These are phyloP conservation scores for Podarcis siculus DNA, from an alignment of 2,797 vertebrate species.

Conservation along the genomic window DNA sequence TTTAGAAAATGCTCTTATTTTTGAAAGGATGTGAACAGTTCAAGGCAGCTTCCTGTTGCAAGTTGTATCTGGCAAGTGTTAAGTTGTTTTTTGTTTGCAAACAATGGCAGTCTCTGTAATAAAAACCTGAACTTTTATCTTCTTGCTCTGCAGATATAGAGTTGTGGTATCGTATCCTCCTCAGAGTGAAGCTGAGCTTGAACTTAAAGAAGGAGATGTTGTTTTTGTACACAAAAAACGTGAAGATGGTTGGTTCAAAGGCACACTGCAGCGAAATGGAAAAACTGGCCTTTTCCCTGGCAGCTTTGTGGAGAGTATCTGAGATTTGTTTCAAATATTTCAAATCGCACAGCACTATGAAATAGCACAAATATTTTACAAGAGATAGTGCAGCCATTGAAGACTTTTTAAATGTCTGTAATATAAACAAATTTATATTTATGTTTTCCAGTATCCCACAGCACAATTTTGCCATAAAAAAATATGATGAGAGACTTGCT, in stretches of 20 bases:
- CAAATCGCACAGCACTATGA: conserved; percentile 53
- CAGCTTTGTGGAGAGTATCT: conserved; percentile 97
- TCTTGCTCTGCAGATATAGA: conserved; percentile 85
- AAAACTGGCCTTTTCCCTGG: conserved; percentile 97
- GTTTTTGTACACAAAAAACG: conserved; percentile 98
- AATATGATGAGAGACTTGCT: conserved; percentile 61
- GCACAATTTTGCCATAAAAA: conserved; percentile 65
- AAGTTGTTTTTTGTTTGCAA: not conserved
- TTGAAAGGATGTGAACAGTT: conserved; percentile 3
- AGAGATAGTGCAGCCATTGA: conserved; percentile 69
- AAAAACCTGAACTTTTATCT: not conserved
- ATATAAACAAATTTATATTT: conserved; percentile 55
- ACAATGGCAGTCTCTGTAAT: not conserved
- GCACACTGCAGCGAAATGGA: conserved; percentile 95
- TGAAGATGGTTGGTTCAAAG: conserved; percentile 99
- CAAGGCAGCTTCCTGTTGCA: not conserved
- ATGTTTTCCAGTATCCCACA: conserved; percentile 62
- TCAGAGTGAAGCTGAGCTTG: conserved; percentile 98
- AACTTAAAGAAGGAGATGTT: conserved; percentile 98
- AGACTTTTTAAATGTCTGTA: conserved; percentile 62
- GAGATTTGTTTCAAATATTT: conserved; percentile 67
- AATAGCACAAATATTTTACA: conserved; percentile 74
- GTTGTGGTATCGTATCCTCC: conserved; percentile 98
- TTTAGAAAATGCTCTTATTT: conserved; percentile 11
- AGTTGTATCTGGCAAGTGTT: conserved; percentile 14